Evolutionary conservation across 2,113 vertebrate genomes (phyloP), one percentile per base, ranked within the genome.

Genomic region (Cinclus cinclus): DNA sequence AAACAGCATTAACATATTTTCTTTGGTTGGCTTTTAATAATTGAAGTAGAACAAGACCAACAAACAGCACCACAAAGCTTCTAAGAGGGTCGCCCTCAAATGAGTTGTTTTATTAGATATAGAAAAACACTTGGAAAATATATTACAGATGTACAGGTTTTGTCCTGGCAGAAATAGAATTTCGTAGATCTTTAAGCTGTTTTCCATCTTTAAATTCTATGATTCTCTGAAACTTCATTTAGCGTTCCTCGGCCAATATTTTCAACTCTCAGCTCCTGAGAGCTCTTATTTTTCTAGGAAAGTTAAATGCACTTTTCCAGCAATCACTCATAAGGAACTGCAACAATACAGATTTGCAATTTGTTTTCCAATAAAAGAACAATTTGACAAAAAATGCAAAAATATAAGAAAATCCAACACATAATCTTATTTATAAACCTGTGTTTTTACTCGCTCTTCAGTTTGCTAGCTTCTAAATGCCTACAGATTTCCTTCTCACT

Each of bases 241-340:
- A 84, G 78, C 33, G 31, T 59, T 65, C 44, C 49, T 82, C 42
- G 53, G 81, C 53, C 83, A 91, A 59, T 62, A 60, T 46, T 80
- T 37, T 87, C 82, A 89, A 39, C 28, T 78, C 71, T 68, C 46
- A 79, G 17, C 41, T 84, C 56, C 56, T 25, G 14, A 78, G 52
- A 84, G 44, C 13, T 83, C 52, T 86, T 78, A 31, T 27, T 95
- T 89, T 91, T 50, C 50, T 91, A 83, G 58, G 15, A 41, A 87
- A 95, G 14, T 76, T 76, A 60, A 94, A 84, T 75, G 56, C 9
- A 49, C 70, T 94, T 96, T 79, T 64, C 87, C 81, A 85, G 56
- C n/a, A 95, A 86, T 69, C 18, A 35, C 24, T 59, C 78, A 64
- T 15, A 80, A 84, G 11, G 8, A 77, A 89, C 37, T 35, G 44